A percentile compares a stretch with the other conserved stretches of the same genome.
phyloP scores from a whole-genome alignment of 1,140 invertebrate species.

The Catajapyx aquilonaris region DNA sequence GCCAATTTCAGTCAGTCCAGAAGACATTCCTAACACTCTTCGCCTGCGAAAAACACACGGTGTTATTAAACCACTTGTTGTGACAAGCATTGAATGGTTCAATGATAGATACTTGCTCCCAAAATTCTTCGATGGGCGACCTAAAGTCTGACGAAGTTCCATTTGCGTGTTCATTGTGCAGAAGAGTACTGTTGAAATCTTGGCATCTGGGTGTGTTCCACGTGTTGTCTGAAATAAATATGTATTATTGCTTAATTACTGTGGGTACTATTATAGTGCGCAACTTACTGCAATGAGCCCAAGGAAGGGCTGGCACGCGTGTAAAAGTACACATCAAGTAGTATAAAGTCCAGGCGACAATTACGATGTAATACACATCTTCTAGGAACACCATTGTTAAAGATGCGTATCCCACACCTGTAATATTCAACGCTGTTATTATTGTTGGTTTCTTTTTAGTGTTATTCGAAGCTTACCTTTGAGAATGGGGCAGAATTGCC shows the following conservation, averaged over 20 bases:
- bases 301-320: constrained; percentile 20
- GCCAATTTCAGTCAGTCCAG: constrained; percentile 21
- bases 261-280: no score
- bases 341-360: constrained; percentile 29
- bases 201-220: no score
- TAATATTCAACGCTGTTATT: no score
- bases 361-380: constrained; percentile 27
- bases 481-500: constrained; percentile 23
- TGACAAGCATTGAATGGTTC: no score
- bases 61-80: no score
- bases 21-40: constrained; percentile 19
- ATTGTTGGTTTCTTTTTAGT: background rate
- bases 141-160: no score
- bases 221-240: no score
- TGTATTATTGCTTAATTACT: no score
- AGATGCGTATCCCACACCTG: constrained; percentile 28
- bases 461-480: constrained; percentile 17
- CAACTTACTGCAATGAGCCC: constrained; percentile 23
- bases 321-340: constrained; percentile 29
- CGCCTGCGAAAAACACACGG: constrained; percentile 20
- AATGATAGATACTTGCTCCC: no score
- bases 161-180: no score
- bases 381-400: constrained; percentile 28
- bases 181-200: no score
- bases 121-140: no score